Base-by-base conservation (phyloP, 2,797 vertebrate genomes). In the Hirundo rustica region DNA sequence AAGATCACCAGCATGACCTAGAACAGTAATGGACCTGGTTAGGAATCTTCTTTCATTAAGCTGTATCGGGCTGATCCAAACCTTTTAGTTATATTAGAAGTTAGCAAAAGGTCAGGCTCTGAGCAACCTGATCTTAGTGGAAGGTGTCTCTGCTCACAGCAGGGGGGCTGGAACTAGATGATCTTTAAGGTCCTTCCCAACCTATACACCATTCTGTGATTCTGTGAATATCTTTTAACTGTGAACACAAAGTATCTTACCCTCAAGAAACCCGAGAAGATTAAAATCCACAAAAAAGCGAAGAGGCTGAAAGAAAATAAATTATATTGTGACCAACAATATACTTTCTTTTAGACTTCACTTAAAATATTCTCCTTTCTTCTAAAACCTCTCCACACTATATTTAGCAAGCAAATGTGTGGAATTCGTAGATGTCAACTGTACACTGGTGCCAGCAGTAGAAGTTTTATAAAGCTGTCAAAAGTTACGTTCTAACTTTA, bases 221-320 rank as follows among this genome's bases (percentile, higher is more conserved):
- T 44, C 54, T 61, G 11, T 21, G 40, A 92, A 32, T 40, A 80
- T 25, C 86, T 81, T 89, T 91, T 89, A 51, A 85, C 34, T 13
- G 36, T 68, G 36, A 90, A 58, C 38, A 66, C 23, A 34, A 96
- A n/a, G 40, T 32, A 88, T 97, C 98, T 98, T 96, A 99, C 99
- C 98, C 97, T 98, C 97, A 99, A 97, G 95, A 99, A 98, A 95
- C 98, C 80, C 0, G 98, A 98, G 78, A 99, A 95, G 95, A 99
- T 96, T 88, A 99, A 98, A 96, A 99, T 99, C 98, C 99, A 99
- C 92, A 99, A 97, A 94, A 97, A 98, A 87, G 99, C 92, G n/a
- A 99, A 99, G 29, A 99, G 97, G 60, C 99, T 99, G 97, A 13
- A 97, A 97, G 89, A 93, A 30, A 97, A 74, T 6, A 61, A 65